Evolutionary conservation across 2,888 invertebrate genomes (phyloP), one percentile per base, ranked within the genome.

Genomic region (Brenthis ino): DNA sequence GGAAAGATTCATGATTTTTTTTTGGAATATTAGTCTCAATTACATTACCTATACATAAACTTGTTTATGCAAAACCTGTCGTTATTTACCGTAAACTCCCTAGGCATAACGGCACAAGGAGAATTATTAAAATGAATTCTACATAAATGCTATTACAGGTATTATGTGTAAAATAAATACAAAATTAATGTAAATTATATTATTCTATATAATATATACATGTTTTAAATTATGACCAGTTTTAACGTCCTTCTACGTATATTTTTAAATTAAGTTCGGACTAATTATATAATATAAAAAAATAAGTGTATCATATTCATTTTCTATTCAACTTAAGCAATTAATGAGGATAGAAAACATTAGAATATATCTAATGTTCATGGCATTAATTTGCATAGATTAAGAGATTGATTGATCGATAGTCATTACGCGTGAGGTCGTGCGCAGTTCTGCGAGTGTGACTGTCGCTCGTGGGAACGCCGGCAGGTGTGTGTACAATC

Each of bases 391-490:
- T 72, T 67, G 55, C 65, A 72, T 74, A 68, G 63, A 70, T 70
- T 70, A 74, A 65, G 67, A 72, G 70, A 70, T 70, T 72, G 73
- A 70, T 61, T 65, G 69, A 68, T 72, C 60, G 61, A 66, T 60
- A 71, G 64, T 65, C 72, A 69, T 66, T 73, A 70, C 69, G 69
- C 66, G 65, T 69, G 71, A 68, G 66, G 73, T 69, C 73, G 67
- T 56, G 56, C 60, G 64, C 67, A 20, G 58, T 67, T 56, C 63
- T 51, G 20, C 60, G 47, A 60, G 60, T 60, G 64, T 64, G 61
- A 43, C 63, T 60, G 60, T 60, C 60, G 60, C 50, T 76, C 86
- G 89, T 89, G 89, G 85, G 89, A 89, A 88, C 80, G 76, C 75
- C 76, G 79, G 81, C 89, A 89, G 89, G 88, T 89, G 89, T 80